These are phyloP conservation scores for Pristionchus entomophagus DNA, from an alignment of 2,888 invertebrate species.

Conservation along the genomic window DNA sequence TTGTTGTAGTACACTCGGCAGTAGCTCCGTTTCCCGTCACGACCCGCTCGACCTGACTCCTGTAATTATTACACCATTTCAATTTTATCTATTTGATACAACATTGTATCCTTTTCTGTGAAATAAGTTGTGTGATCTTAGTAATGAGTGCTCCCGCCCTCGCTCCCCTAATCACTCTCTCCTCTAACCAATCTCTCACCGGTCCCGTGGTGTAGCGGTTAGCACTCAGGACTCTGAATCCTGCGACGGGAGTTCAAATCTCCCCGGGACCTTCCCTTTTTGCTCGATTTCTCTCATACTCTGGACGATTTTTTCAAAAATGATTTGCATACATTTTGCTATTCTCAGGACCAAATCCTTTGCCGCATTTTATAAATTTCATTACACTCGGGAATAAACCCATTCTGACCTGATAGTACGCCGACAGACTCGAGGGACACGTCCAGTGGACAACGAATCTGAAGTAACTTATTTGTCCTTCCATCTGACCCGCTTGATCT, in stretches of 20 bases:
- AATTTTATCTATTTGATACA: background rate
- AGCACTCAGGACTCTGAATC: slow-evolving; percentile 63
- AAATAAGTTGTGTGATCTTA: background rate
- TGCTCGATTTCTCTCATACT: background rate
- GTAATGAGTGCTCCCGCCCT: background rate
- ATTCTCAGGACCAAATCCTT: background rate
- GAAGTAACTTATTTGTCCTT: slow-evolving; percentile 47
- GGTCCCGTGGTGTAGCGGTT: slow-evolving; percentile 60
- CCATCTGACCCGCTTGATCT: too few relatives aligned
- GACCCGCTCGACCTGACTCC: slow-evolving; percentile 94
- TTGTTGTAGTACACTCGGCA: slow-evolving; percentile 93
- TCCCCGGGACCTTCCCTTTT: slow-evolving; percentile 54
- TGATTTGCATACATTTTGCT: too few relatives aligned
- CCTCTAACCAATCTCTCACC: background rate
- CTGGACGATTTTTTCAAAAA: too few relatives aligned
- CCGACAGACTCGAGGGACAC: slow-evolving; percentile 92
- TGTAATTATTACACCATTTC: background rate
- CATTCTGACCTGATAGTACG: slow-evolving; percentile 86
- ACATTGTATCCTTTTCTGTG: background rate
- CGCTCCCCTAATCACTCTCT: background rate
- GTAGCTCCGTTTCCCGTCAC: slow-evolving; percentile 90
- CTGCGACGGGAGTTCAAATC: slow-evolving; percentile 61
- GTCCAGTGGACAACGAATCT: slow-evolving; percentile 98
- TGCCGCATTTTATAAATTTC: background rate
- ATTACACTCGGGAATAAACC: background rate